Base-by-base conservation (phyloP, 2,797 vertebrate species). In the Triplophysa yarkandensis region DNA sequence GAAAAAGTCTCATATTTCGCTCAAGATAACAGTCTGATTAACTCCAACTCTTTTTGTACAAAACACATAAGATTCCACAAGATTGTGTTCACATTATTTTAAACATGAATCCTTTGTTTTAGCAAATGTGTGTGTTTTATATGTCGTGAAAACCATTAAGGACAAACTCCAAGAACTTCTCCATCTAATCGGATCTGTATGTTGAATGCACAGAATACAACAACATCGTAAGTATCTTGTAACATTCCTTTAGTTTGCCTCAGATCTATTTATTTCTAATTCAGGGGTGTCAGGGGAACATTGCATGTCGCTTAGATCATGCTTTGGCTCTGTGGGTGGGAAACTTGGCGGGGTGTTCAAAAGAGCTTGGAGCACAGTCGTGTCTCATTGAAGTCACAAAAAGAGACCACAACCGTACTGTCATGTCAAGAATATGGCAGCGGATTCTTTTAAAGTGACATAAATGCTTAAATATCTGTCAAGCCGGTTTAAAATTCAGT, bases 341-440 rank as follows among this genome's bases (percentile, higher is more conserved):
- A 79, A 77, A 55, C 54, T 65, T 80, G 81, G 69, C 60, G 50
- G 2, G n/a, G 43, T 50, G 75, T 76, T 82, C 77, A 82, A 78
- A 82, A 68, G 61, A 27, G 23, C 48, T 52, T 19, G 46, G 63
- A 63, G 64, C 68, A 25, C 36, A 55, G 77, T 77, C 43, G 17
- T 64, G 77, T 81, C 76, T 78, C 76, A 79, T 71, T 61, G 54
- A 57, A 74, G 71, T 79, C 68, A 52, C 63, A 75, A 64, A 72
- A 66, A 32, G 36, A 54, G 69, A 82, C 81, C 79, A 77, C 79
- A 80, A 69, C 60, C 68, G 61, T 54, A 73, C 75, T 62, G 70
- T 78, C 72, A 73, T 68, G 39, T 74, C 50, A 65, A 19, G 71
- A 76, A 60, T 60, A 67, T 48, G 58, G 71, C 68, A 68, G 62